These are phyloP conservation scores for Drosophila sucinea DNA, from an alignment of 1,140 invertebrate genomes.

Conservation along the genomic window DNA sequence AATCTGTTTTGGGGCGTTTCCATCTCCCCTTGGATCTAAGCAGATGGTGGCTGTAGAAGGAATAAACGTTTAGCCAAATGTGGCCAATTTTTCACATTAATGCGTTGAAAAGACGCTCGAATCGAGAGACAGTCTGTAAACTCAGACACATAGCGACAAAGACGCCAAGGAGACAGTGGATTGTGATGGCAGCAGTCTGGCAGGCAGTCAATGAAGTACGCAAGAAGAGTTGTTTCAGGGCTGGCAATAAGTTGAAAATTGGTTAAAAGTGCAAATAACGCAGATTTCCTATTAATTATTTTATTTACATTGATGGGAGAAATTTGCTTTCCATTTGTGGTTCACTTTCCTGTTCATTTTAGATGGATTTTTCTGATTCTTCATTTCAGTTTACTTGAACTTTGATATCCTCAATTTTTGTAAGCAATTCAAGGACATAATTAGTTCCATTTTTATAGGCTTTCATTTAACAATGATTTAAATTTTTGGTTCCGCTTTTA, in stretches of 20 bases:
- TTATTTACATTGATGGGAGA: not conserved
- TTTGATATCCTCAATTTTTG: no score
- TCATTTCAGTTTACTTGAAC: no score
- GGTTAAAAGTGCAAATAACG: not conserved
- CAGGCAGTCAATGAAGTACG: constrained; percentile 38
- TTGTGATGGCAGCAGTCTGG: constrained; percentile 31
- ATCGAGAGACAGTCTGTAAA: constrained; percentile 13
- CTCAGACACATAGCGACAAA: constrained; percentile 13
- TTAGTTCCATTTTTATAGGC: not conserved
- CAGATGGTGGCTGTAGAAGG: not conserved
- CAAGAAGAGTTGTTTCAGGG: constrained; percentile 13
- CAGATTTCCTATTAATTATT: not conserved
- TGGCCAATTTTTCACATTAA: constrained; percentile 48
- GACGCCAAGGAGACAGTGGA: not conserved
- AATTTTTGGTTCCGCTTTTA: not conserved
- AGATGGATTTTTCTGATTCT: no score
- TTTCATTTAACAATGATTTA: not conserved
- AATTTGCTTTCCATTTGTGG: not conserved
- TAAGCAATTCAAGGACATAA: no score
- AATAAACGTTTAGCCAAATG: constrained; percentile 50
- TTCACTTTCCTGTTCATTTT: not conserved
- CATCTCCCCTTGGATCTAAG: not conserved
- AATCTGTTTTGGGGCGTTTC: not conserved
- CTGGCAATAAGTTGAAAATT: constrained; percentile 21
- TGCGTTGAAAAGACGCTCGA: constrained; percentile 30